These are phyloP conservation scores for Dysmachus trigonus DNA, from an alignment of 2,888 invertebrate species.

Conservation along the genomic window DNA sequence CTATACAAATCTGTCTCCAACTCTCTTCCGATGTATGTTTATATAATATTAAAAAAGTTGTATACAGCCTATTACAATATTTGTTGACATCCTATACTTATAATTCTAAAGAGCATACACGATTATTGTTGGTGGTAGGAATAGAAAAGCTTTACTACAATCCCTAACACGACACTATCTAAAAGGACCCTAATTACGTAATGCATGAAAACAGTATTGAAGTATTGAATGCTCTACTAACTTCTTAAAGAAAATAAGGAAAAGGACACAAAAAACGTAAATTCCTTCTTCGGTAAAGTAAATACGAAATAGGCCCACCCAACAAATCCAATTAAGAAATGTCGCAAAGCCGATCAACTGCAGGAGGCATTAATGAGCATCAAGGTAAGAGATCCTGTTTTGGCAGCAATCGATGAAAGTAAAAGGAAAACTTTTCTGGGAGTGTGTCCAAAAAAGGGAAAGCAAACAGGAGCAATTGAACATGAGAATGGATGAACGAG, in stretches of 20 bases:
- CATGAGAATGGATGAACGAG: slow-evolving; percentile 35
- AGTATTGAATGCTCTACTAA: neutral
- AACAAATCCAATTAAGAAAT: neutral
- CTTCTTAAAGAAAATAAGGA: neutral
- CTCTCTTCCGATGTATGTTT: no score
- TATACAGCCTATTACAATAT: no score
- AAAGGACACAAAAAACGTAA: neutral
- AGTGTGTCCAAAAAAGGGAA: slow-evolving; percentile 25
- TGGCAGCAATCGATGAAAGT: neutral
- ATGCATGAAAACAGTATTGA: neutral
- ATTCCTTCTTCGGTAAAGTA: neutral
- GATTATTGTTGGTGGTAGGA: no score
- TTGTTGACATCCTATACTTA: no score
- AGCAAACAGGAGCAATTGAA: slow-evolving; percentile 24
- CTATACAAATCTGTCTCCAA: no score
- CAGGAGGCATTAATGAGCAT: neutral
- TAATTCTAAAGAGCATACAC: no score
- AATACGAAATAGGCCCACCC: neutral
- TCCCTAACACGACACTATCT: no score
- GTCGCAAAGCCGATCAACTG: neutral
- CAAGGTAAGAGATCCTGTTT: neutral
- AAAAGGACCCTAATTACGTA: no score
- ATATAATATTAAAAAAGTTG: no score
- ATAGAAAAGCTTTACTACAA: no score
- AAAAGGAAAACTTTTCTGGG: slow-evolving; percentile 1